A percentile compares a stretch with the other conserved stretches of the same genome.
Evolutionary conservation across 2,797 vertebrate genomes (phyloP).

Genomic region (Aplochiton taeniatus): DNA sequence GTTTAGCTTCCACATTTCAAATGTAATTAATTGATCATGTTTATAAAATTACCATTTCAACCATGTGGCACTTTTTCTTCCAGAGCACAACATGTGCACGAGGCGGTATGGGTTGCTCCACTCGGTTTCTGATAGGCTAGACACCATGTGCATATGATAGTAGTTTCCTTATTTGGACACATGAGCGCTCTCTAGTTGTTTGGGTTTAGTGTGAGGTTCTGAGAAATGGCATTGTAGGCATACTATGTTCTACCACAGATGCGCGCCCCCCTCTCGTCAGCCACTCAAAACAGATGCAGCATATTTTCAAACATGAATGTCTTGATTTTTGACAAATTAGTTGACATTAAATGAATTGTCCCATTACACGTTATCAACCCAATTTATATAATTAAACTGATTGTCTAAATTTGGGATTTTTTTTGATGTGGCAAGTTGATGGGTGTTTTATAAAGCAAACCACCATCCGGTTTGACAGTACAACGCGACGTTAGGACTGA

Average conservation of each 20-base stretch:
- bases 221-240: slow-evolving; percentile 50
- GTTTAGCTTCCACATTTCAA: neutral
- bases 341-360: too few species aligned
- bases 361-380: too few species aligned
- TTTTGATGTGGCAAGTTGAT: too few species aligned
- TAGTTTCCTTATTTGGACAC: slow-evolving; percentile 65
- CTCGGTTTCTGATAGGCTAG: slow-evolving; percentile 29
- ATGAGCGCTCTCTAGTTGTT: slow-evolving; percentile 50
- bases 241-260: slow-evolving; percentile 53
- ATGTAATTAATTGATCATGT: neutral
- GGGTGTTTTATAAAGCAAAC: too few species aligned
- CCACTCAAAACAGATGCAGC: neutral
- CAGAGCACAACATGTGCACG: too few species aligned
- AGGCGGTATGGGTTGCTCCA: too few species aligned
- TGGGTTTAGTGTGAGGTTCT: slow-evolving; percentile 59
- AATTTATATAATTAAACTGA: too few species aligned
- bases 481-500: too few species aligned
- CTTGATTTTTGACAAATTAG: neutral
- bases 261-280: slow-evolving; percentile 36
- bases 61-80: too few species aligned
- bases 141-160: slow-evolving; percentile 53
- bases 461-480: too few species aligned
- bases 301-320: neutral
- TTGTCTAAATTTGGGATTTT: too few species aligned
- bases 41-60: too few species aligned